Evolutionary conservation across 2,797 vertebrate genomes (phyloP).

Genomic region (Chelon auratus): DNA sequence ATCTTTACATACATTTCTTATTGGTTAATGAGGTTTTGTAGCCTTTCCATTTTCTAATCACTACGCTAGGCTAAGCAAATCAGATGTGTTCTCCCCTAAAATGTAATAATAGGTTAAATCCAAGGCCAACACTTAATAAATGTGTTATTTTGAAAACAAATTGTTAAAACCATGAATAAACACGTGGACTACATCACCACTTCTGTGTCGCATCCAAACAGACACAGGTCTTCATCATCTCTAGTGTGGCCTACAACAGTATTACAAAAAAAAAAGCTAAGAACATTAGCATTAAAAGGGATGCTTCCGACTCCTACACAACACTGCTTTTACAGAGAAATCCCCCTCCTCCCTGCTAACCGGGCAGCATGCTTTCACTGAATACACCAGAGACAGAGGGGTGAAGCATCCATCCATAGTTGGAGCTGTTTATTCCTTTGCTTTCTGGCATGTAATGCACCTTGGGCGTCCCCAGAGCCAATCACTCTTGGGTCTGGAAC

Average conservation of each 20-base stretch:
- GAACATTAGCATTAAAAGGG: slow-evolving; percentile 46
- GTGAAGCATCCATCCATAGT: slow-evolving; percentile 53
- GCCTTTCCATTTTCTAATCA: neutral
- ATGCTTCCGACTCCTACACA: slow-evolving; percentile 52
- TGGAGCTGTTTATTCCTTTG: slow-evolving; percentile 49
- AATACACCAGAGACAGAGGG: slow-evolving; percentile 42
- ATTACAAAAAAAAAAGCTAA: slow-evolving; percentile 40
- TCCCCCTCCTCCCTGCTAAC: slow-evolving; percentile 40
- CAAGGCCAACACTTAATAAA: slow-evolving; percentile 3
- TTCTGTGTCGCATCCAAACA: slow-evolving; percentile 30
- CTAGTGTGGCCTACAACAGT: slow-evolving; percentile 20
- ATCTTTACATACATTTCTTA: neutral
- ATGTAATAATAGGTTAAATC: neutral
- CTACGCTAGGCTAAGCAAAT: slow-evolving; percentile 2
- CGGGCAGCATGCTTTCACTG: slow-evolving; percentile 38
- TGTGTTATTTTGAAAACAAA: slow-evolving; percentile 6
- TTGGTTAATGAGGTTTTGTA: neutral
- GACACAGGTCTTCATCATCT: slow-evolving; percentile 29
- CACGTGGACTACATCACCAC: neutral
- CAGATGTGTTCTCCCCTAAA: neutral
- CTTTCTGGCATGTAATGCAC: slow-evolving; percentile 42
- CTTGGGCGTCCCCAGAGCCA: slow-evolving; percentile 49
- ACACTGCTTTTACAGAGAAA: slow-evolving; percentile 37
- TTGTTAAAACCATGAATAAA: slow-evolving; percentile 1
- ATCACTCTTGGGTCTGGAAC: slow-evolving; percentile 33